Percentiles rank a stretch among this genome's conserved stretches.
Evolutionary conservation across 2,888 invertebrate species (phyloP).

Genomic region (Eristalis pertinax): DNA sequence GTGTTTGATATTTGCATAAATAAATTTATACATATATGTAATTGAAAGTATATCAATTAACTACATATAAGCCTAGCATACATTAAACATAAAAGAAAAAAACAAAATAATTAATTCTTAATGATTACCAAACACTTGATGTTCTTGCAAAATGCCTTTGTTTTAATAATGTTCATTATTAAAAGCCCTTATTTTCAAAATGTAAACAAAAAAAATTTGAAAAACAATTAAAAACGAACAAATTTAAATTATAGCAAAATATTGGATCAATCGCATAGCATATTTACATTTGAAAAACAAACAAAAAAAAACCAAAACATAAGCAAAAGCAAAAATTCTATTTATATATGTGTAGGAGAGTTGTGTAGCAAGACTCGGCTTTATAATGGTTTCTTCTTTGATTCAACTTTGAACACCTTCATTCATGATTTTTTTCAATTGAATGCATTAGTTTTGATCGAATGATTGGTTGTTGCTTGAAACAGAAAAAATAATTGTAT

Average conservation of each 20-base stretch:
- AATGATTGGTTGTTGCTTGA: slow-evolving; percentile 62
- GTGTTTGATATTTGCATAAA: slow-evolving; percentile 66
- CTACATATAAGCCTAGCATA: slow-evolving; percentile 56
- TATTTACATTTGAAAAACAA: slow-evolving; percentile 62
- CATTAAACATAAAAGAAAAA: slow-evolving; percentile 5
- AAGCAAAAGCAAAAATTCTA: slow-evolving; percentile 21
- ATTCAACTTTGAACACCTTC: slow-evolving; percentile 2
- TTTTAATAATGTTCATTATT: slow-evolving; percentile 76
- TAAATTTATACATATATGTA: slow-evolving; percentile 19
- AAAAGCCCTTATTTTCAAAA: slow-evolving; percentile 56
- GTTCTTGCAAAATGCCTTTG: slow-evolving; percentile 73
- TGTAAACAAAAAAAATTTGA: not conserved
- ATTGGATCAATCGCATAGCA: slow-evolving; percentile 69
- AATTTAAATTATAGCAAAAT: slow-evolving; percentile 58
- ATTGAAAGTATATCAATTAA: slow-evolving; percentile 59
- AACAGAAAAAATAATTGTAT: not conserved
- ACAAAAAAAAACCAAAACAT: slow-evolving; percentile 13
- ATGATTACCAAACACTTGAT: slow-evolving; percentile 62
- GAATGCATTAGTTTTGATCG: not conserved
- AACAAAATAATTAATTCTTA: slow-evolving; percentile 43
- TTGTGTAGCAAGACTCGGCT: slow-evolving; percentile 55
- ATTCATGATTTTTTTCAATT: not conserved
- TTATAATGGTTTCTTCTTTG: slow-evolving; percentile 46
- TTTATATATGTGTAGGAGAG: slow-evolving; percentile 57
- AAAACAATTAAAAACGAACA: slow-evolving; percentile 31